Evolutionary conservation across 2,888 invertebrate species (phyloP).

Genomic region (Lepeophtheirus nordmannii): DNA sequence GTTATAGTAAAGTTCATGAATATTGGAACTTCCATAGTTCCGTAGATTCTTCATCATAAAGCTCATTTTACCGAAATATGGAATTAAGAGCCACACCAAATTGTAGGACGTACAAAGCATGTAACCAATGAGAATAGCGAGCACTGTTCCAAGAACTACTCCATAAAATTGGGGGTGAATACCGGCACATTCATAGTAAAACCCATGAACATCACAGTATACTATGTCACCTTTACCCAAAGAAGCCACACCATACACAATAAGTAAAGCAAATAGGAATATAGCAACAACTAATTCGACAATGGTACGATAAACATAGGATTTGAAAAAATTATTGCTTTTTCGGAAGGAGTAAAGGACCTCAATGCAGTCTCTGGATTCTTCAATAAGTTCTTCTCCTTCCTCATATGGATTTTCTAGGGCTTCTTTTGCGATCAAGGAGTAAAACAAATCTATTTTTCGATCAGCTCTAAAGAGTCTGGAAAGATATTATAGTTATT

Average conservation of each 20-base stretch:
- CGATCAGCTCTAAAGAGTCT: background rate
- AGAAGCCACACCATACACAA: background rate
- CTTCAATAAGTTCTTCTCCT: constrained; percentile 3
- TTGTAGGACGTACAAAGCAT: constrained; percentile 12
- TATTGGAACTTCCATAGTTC: background rate
- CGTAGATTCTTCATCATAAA: constrained; percentile 3
- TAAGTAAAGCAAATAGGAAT: background rate
- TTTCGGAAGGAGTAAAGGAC: constrained; percentile 1
- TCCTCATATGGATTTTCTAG: background rate
- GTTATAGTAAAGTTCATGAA: constrained; percentile 17
- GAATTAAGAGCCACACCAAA: constrained; percentile 13
- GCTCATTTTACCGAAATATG: constrained; percentile 9
- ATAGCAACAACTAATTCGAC: constrained; percentile 12
- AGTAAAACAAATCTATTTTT: background rate
- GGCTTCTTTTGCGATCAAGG: background rate
- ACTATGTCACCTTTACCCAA: background rate
- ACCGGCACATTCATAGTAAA: constrained; percentile 22
- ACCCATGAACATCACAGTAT: constrained; percentile 16
- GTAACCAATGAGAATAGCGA: constrained; percentile 6
- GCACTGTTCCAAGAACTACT: background rate
- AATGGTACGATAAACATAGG: constrained; percentile 7
- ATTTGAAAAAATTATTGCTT: constrained; percentile 9
- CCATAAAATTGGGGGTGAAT: constrained; percentile 20
- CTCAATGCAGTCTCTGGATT: background rate
- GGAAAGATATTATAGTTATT: too few species aligned